Percentiles rank a stretch among this genome's conserved stretches.
Evolutionary conservation across 2,113 vertebrate genomes (phyloP).

Genomic region (Anhinga anhinga): DNA sequence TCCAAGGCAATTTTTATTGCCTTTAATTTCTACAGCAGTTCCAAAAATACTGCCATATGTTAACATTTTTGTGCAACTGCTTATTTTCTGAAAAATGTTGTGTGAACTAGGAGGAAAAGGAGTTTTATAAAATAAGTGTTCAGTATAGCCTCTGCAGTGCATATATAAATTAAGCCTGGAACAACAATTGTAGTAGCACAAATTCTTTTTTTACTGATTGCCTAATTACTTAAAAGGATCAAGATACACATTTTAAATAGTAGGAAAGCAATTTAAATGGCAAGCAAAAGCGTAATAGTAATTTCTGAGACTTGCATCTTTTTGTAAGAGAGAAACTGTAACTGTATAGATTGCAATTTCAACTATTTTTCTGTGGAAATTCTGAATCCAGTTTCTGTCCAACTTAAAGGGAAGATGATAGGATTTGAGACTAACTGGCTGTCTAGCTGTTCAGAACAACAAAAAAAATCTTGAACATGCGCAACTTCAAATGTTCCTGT

Average conservation of each 20-base stretch:
- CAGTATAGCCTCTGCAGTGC: slow-evolving; percentile 12
- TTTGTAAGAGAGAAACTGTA: background rate
- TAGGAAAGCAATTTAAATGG: slow-evolving; percentile 26
- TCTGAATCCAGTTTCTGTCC: slow-evolving; percentile 2
- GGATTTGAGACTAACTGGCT: slow-evolving; percentile 1
- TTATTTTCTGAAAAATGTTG: slow-evolving; percentile 65
- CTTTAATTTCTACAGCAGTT: slow-evolving; percentile 63
- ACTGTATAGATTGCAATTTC: background rate
- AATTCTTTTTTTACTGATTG: slow-evolving; percentile 45
- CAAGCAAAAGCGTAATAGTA: background rate
- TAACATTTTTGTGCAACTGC: slow-evolving; percentile 53
- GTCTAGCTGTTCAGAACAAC: slow-evolving; percentile 11
- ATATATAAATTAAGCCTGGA: slow-evolving; percentile 53
- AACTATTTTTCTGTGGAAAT: background rate
- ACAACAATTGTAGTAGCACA: slow-evolving; percentile 44
- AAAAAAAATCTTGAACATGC: slow-evolving; percentile 41
- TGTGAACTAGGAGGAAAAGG: slow-evolving; percentile 44
- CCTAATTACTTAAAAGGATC: slow-evolving; percentile 57
- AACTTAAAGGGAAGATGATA: slow-evolving; percentile 1
- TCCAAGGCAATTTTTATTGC: slow-evolving; percentile 67
- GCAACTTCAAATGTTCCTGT: slow-evolving; percentile 33
- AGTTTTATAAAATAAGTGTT: slow-evolving; percentile 41
- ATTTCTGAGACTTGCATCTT: slow-evolving; percentile 22
- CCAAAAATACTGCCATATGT: slow-evolving; percentile 57
- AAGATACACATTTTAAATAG: slow-evolving; percentile 33